Percentiles rank a stretch among this genome's conserved stretches.
These are phyloP conservation scores for Prorops nasuta DNA, from an alignment of 1,140 invertebrate species.

Conservation along the genomic window DNA sequence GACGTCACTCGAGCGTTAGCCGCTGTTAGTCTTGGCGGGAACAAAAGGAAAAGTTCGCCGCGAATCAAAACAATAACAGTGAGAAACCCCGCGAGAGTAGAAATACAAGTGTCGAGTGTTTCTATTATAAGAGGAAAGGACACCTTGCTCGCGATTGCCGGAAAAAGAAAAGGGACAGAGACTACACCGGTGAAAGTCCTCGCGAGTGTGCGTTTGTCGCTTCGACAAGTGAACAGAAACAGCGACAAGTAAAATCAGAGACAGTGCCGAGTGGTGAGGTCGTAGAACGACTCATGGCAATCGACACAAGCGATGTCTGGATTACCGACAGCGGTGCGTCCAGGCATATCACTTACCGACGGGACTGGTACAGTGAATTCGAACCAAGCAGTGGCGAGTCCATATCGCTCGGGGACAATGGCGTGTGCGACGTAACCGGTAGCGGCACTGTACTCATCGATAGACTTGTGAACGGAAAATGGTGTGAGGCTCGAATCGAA, in stretches of 20 bases:
- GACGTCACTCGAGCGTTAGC: not conserved
- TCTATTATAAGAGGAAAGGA: constrained; percentile 18
- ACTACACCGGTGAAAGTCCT: not conserved
- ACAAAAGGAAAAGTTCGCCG: not conserved
- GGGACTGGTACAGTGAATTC: constrained; percentile 2
- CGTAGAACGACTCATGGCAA: too few relatives aligned
- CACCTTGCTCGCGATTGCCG: constrained; percentile 17
- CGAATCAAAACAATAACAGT: not conserved
- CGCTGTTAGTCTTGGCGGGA: not conserved
- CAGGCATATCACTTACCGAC: not conserved
- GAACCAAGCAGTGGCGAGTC: not conserved
- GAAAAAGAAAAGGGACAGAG: constrained; percentile 12
- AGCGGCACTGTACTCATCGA: constrained; percentile 13
- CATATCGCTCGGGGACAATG: constrained; percentile 1
- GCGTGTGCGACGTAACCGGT: constrained; percentile 1
- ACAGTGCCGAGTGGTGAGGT: too few relatives aligned
- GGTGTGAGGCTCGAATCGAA: constrained; percentile 4
- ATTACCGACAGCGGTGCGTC: not conserved
- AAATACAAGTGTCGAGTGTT: constrained; percentile 4
- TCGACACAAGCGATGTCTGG: not conserved
- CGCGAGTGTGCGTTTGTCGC: not conserved
- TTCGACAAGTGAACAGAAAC: not conserved
- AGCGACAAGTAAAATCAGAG: not conserved
- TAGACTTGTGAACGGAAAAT: constrained; percentile 6
- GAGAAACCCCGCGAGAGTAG: not conserved